These are phyloP conservation scores for Epinephelus fuscoguttatus DNA, from an alignment of 2,113 vertebrate genomes.

Conservation along the genomic window DNA sequence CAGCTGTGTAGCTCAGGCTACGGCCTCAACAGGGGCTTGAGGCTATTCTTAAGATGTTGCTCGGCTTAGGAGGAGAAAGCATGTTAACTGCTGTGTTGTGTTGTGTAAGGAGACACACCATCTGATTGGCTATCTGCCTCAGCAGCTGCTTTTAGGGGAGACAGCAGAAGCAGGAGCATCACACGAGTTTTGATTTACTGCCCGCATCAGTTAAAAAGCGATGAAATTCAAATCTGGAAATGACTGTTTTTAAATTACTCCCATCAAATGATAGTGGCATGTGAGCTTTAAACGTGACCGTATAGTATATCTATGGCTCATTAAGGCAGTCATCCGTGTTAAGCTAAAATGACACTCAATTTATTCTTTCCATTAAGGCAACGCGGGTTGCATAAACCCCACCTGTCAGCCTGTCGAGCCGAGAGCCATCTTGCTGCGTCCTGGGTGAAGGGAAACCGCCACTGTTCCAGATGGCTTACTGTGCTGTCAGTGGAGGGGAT, in stretches of 20 bases:
- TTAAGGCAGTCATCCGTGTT: slow-evolving; percentile 61
- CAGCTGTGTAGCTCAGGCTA: slow-evolving; percentile 40
- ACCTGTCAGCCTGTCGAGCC: slow-evolving; percentile 67
- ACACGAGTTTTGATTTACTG: slow-evolving; percentile 37
- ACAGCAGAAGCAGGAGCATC: neutral
- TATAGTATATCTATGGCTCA: slow-evolving; percentile 57
- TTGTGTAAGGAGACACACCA: slow-evolving; percentile 23
- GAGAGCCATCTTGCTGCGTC: slow-evolving; percentile 15
- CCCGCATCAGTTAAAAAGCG: slow-evolving; percentile 35
- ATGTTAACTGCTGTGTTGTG: slow-evolving; percentile 9
- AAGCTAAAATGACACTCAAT: slow-evolving; percentile 73
- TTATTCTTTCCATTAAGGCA: slow-evolving; percentile 65
- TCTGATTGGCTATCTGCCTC: slow-evolving; percentile 22
- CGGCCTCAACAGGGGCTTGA: slow-evolving; percentile 25
- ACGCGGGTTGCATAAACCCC: slow-evolving; percentile 35
- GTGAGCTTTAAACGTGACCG: slow-evolving; percentile 29
- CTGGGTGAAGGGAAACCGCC: slow-evolving; percentile 40
- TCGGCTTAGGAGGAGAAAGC: slow-evolving; percentile 26
- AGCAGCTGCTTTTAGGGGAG: slow-evolving; percentile 21
- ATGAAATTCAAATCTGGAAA: slow-evolving; percentile 41
- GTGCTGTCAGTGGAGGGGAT: slow-evolving; percentile 65
- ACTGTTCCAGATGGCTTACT: slow-evolving; percentile 71
- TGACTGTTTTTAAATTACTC: slow-evolving; percentile 47
- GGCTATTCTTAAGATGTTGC: slow-evolving; percentile 32
- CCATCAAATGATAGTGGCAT: slow-evolving; percentile 28